Conservation (phyloP, 2,113 vertebrate genomes). For the Nothocercus julius region DNA sequence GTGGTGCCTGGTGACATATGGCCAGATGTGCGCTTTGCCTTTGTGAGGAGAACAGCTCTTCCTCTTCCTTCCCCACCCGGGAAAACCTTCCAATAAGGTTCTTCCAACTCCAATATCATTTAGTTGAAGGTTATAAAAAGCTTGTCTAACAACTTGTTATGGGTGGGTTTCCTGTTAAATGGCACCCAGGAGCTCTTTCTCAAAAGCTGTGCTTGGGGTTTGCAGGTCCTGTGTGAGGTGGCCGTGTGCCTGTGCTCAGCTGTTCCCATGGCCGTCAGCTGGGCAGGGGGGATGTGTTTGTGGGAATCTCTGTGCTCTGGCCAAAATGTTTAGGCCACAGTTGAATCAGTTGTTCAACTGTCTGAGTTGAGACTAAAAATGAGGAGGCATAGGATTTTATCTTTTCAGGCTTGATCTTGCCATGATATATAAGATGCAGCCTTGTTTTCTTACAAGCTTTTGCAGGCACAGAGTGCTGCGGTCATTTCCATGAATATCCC, state of each 20-base stretch:
- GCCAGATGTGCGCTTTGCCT: background rate
- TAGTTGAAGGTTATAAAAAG: background rate
- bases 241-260: too few relatives aligned
- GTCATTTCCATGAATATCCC: slow-evolving; percentile 22
- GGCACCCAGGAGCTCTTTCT: too few relatives aligned
- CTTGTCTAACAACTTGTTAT: too few relatives aligned
- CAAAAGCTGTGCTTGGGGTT: too few relatives aligned
- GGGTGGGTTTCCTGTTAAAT: too few relatives aligned
- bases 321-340: too few relatives aligned
- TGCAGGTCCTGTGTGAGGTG: too few relatives aligned
- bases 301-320: too few relatives aligned
- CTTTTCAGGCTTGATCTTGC: background rate
- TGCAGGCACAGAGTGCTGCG: slow-evolving; percentile 14
- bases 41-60: background rate
- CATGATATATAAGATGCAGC: background rate
- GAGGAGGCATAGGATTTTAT: background rate
- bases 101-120: background rate
- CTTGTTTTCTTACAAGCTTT: background rate
- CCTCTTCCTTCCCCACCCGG: background rate
- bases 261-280: too few relatives aligned
- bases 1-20: accelerated
- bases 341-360: too few relatives aligned
- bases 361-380: background rate
- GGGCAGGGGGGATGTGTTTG: too few relatives aligned
- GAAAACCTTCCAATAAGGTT: background rate